phyloP scores from a whole-genome alignment of 2,797 vertebrate species.

The Acestrorhynchus altus region DNA sequence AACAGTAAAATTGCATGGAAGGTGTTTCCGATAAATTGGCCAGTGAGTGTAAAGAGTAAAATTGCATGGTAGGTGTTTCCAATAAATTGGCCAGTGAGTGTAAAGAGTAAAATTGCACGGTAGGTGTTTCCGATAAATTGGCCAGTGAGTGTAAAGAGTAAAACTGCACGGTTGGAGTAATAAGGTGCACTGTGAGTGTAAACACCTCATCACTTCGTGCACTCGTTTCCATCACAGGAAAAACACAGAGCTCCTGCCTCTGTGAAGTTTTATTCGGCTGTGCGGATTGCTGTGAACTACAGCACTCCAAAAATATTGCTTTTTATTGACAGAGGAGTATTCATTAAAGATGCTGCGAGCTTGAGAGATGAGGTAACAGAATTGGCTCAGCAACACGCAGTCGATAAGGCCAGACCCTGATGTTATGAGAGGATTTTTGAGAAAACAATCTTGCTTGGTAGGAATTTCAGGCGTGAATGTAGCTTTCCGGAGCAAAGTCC shows the following conservation, averaged over 20 bases:
- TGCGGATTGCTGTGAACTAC: neutral
- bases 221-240: neutral
- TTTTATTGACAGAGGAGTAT: slow-evolving; percentile 7
- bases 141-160: too few relatives aligned
- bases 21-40: too few relatives aligned
- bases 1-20: too few relatives aligned
- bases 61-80: too few relatives aligned
- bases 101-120: too few relatives aligned
- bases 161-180: neutral
- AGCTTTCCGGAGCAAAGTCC: slow-evolving; percentile 8
- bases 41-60: too few relatives aligned
- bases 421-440: neutral
- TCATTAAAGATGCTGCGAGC: neutral
- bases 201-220: neutral
- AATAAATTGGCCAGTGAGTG: neutral
- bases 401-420: neutral
- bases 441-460: slow-evolving; percentile 22
- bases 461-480: neutral
- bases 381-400: neutral
- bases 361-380: slow-evolving; percentile 2
- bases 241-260: neutral
- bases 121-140: too few relatives aligned
- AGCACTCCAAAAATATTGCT: neutral
- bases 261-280: neutral
- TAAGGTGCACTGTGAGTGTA: neutral